Evolutionary conservation across 2,888 invertebrate genomes (phyloP), one percentile per base, ranked within the genome.

Genomic region (Ornithoptera priamus): DNA sequence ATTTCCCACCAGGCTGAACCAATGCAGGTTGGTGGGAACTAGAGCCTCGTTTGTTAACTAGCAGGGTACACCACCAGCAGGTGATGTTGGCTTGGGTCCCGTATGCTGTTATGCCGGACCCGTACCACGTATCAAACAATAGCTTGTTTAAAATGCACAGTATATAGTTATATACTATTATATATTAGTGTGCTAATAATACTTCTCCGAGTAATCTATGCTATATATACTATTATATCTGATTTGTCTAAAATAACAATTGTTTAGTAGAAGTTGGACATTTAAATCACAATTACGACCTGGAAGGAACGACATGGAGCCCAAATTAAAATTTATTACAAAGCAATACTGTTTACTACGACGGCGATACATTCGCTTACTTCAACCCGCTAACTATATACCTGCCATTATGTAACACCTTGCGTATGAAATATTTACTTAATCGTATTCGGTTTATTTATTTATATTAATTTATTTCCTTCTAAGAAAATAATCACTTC

Each of bases 281-380:
- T 53, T 53, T 53, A 53, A 53, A 53, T 53, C 53, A 53, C 53
- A n/a, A 53, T 53, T 53, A 53, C n/a, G 53, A n/a, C n/a, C 8
- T n/a, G 6, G n/a, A 53, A 18, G n/a, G 53, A 53, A 53, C 18
- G 53, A 53, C 53, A 53, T 53, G 53, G 8, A 53, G 53, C 53
- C 53, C n/a, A 53, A 53, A 53, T 53, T 53, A 6, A 53, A 53
- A 53, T 53, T 53, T 53, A 53, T 53, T n/a, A n/a, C 53, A 7
- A 53, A 53, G n/a, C 53, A n/a, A 53, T 53, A 53, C n/a, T n/a
- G 18, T 53, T 53, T n/a, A 18, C n/a, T n/a, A n/a, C 53, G 53
- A 18, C 4, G 15, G 53, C 10, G 18, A 53, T 53, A n/a, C 2
- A 53, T 18, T 50, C 2, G 3, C 10, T 50, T 50, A 30, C 18